Evolutionary conservation across 2,113 vertebrate species (phyloP), one percentile per base, ranked within the genome.

Genomic region (Coturnix japonica): DNA sequence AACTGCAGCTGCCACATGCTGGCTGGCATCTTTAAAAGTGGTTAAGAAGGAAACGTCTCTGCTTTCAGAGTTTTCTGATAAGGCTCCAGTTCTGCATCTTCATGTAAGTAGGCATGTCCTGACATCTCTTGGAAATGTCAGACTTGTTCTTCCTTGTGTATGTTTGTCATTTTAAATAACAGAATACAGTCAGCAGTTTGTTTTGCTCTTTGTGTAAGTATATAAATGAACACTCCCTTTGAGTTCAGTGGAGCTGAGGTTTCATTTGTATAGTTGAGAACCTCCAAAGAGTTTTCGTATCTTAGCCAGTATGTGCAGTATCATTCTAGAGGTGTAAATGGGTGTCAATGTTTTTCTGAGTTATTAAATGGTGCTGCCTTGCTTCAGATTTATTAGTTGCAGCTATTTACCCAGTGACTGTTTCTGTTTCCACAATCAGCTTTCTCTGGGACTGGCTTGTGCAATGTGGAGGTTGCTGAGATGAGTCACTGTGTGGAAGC

Each of bases 1-100:
- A 5, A 17, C 54, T 90, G 30, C 41, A 66, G 33, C 19, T n/a
- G 70, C 54, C 81, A 70, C 4, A 4, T 53, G 23, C 33, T 39
- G 31, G 23, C 30, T 39, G 26, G 12, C 4, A 0, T 56, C 46
- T 91, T 87, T 91, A 59, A 70, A 80, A 80, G 26, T 3, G 7
- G 21, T 70, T 54, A 87, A 76, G 41, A 74, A 85, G 76, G 49
- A 73, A 89, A 73, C 25, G 5, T 20, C 4, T 87, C 44, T 85
- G 64, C 65, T 51, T 89, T 77, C 37, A 93, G 54, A 75, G 26
- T 63, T 92, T 89, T 74, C 56, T 77, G 81, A 85, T 92, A 91
- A 94, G 79, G 60, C 21, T 25, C 13, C 18, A 54, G 30, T 60
- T 95, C 75, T 88, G 47, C 51, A 83, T 74, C 73, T 47, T 86